These are phyloP conservation scores for Bubalus kerabau DNA, from an alignment of 2,113 vertebrate genomes.

Conservation along the genomic window DNA sequence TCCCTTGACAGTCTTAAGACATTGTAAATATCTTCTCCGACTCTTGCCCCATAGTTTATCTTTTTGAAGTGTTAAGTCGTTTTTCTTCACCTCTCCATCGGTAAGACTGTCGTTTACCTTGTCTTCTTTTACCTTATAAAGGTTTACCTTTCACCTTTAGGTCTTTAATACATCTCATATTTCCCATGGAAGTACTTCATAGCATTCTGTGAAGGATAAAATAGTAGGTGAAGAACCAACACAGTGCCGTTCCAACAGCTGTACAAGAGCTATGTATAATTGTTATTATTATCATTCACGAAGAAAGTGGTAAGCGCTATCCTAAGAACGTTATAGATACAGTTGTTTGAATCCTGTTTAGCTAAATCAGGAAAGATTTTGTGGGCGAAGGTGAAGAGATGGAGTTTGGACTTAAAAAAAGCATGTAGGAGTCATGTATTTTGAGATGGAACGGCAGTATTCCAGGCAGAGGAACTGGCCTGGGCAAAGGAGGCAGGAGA, in stretches of 20 bases:
- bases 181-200: background rate
- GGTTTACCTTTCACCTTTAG: background rate
- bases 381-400: background rate
- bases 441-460: background rate
- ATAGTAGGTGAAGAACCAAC: background rate
- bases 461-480: background rate
- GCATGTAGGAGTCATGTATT: background rate
- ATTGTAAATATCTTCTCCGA: background rate
- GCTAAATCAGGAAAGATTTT: background rate
- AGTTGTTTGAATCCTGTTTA: background rate
- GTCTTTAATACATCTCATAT: background rate
- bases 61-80: background rate
- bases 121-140: background rate
- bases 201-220: background rate
- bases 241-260: background rate
- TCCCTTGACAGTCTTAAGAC: background rate
- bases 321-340: background rate
- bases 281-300: fast-evolving
- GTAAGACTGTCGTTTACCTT: background rate
- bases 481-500: background rate
- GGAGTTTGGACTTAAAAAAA: background rate
- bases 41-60: background rate
- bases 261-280: too few species aligned
- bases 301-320: background rate
- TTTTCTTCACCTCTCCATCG: background rate